Evolutionary conservation across 2,797 vertebrate genomes (phyloP).

Genomic region (Stomatorhinus walkeri): DNA sequence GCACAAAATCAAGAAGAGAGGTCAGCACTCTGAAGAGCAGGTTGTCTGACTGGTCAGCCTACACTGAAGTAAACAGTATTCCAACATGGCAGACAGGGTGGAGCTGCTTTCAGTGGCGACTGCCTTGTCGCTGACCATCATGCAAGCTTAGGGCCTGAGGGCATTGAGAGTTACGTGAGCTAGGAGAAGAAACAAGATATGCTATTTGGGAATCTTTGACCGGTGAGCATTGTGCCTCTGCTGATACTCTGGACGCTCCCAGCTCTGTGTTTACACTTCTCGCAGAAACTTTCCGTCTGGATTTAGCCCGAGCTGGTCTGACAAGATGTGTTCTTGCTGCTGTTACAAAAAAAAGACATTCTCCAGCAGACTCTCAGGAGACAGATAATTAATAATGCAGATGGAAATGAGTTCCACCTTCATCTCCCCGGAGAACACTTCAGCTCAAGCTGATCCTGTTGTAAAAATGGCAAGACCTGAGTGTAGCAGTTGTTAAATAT

Average conservation of each 20-base stretch:
- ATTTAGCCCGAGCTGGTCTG: slow-evolving; percentile 9
- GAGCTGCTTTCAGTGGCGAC: background rate
- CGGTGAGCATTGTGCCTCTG: background rate
- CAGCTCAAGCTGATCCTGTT: background rate
- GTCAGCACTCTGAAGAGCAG: background rate
- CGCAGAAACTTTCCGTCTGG: background rate
- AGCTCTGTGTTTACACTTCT: background rate
- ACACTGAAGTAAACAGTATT: background rate
- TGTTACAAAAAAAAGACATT: background rate
- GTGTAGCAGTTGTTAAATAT: background rate
- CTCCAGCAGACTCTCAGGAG: background rate
- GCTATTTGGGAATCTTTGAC: background rate
- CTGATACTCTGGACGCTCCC: background rate
- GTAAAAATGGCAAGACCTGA: background rate
- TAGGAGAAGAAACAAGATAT: slow-evolving; percentile 27
- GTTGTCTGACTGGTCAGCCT: background rate
- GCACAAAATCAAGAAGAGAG: background rate
- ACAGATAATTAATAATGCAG: background rate
- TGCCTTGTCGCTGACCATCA: background rate
- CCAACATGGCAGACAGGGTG: background rate
- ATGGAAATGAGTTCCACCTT: background rate
- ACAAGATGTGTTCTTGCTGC: slow-evolving; percentile 2
- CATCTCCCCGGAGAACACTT: background rate
- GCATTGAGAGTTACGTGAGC: slow-evolving; percentile 45
- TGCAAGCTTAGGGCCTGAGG: slow-evolving; percentile 6